These are phyloP conservation scores for Buathra laborator DNA, from an alignment of 2,888 invertebrate genomes.

Conservation along the genomic window DNA sequence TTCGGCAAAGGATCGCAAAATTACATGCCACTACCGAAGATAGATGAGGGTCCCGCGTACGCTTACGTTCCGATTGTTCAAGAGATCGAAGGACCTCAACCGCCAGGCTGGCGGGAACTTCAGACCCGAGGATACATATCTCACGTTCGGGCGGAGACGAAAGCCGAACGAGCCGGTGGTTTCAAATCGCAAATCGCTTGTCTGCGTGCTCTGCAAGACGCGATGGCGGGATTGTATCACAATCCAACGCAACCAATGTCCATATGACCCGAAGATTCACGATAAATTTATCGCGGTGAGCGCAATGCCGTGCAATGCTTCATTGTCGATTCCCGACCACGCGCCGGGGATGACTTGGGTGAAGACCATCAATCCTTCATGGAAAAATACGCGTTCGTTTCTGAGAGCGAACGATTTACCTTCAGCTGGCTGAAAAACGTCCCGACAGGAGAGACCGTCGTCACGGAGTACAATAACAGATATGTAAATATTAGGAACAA, in stretches of 20 bases:
- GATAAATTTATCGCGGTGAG: not conserved
- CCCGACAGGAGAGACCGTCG: not conserved
- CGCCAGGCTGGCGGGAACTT: constrained; percentile 89
- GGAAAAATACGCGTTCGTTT: not conserved
- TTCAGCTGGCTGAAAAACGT: constrained; percentile 22
- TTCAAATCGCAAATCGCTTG: constrained; percentile 94
- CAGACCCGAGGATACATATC: constrained; percentile 89
- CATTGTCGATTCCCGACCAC: not conserved
- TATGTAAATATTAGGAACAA: constrained; percentile 5
- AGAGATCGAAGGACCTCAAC: constrained; percentile 89
- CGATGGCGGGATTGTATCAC: constrained; percentile 91
- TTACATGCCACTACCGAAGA: constrained; percentile 89
- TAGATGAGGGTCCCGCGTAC: constrained; percentile 92
- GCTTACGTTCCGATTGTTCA: constrained; percentile 87
- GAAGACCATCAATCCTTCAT: not conserved
- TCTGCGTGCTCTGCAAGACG: constrained; percentile 94
- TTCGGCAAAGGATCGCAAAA: constrained; percentile 89
- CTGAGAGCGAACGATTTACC: not conserved
- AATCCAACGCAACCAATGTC: constrained; percentile 72
- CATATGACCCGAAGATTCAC: not conserved
- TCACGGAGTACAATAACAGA: not conserved
- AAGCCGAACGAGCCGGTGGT: constrained; percentile 94
- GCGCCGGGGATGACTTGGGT: not conserved
- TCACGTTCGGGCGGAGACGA: constrained; percentile 91
- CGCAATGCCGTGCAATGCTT: not conserved